Percentiles rank a stretch among this genome's conserved stretches.
Conservation (phyloP, 2,888 invertebrate genomes). For the Sycophila texana region DNA sequence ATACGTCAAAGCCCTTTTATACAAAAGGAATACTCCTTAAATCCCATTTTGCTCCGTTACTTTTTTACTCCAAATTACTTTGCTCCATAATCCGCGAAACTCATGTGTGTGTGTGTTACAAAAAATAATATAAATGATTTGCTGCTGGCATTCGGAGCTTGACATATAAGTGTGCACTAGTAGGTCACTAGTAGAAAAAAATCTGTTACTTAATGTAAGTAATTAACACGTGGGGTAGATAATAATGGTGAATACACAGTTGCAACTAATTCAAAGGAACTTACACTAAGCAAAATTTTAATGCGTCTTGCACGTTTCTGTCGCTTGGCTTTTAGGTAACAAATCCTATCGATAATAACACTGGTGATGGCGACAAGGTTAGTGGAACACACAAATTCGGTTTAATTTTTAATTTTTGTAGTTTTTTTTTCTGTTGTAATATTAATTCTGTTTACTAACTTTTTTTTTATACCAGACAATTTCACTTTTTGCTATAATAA, state of each 20-base stretch:
- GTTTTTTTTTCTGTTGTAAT: too few species aligned
- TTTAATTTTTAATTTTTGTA: neutral
- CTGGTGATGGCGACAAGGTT: slow-evolving; percentile 61
- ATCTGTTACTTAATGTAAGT: neutral
- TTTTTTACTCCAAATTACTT: too few species aligned
- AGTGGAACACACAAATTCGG: slow-evolving; percentile 55
- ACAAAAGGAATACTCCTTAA: too few species aligned
- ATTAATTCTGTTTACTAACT: too few species aligned
- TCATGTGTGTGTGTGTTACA: neutral
- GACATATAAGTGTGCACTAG: slow-evolving; percentile 29
- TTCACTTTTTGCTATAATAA: slow-evolving; percentile 22
- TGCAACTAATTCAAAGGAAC: slow-evolving; percentile 9
- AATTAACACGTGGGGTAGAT: slow-evolving; percentile 18
- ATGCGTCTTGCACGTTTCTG: slow-evolving; percentile 58
- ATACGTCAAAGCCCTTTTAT: too few species aligned
- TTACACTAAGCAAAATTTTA: slow-evolving; percentile 27
- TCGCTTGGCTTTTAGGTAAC: slow-evolving; percentile 69
- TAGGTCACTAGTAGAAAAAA: slow-evolving; percentile 19
- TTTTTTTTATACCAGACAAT: neutral
- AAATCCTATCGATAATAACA: slow-evolving; percentile 63
- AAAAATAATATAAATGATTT: neutral
- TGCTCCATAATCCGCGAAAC: too few species aligned
- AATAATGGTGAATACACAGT: neutral
- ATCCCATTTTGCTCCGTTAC: neutral
- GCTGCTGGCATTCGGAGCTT: slow-evolving; percentile 19